Evolutionary conservation across 2,888 invertebrate species (phyloP), one percentile per base, ranked within the genome.

Genomic region (Heterodera filipjevi): DNA sequence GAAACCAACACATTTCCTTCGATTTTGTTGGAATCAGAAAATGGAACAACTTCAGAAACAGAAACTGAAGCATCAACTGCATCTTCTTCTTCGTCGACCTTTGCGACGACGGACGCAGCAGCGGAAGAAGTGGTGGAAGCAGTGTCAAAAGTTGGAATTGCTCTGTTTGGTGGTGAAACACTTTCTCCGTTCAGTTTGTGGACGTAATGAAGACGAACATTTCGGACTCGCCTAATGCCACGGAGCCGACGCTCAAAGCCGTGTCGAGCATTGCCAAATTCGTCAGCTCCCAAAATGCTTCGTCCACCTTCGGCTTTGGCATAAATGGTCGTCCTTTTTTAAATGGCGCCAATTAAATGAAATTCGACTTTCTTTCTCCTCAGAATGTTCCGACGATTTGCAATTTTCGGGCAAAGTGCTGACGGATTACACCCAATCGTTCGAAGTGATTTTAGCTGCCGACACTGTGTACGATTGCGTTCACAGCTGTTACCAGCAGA

Each of bases 401-500:
- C 81, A 79, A 27, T 88, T 86, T 79, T 73, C 81, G 22, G 86
- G 85, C 59, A 76, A 82, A 49, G 83, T 84, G 74, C 74, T 88
- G 73, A 75, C 76, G n/a, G 85, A 86, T 49, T 82, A 86, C 71
- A 80, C 83, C 6, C 79, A 82, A 49, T 84, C 82, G 64, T 88
- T 87, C 79, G 86, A 87, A 79, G 80, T 85, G 12, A 86, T 88
- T 74, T 84, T 87, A 64, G 82, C 85, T 39, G 85, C 85, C 53
- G 84, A 82, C 73, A 85, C 86, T 8, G 74, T 89, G 53, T 83
- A 84, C 32, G 86, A 87, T 71, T 88, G 88, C 81, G 87, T 86
- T 39, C 82, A 83, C 66, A 81, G 84, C 76, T 88, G 88, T 80
- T 86, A 81, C 76, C 86, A 85, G 78, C 83, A 86, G 49, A 79